Conservation (phyloP, 2,888 invertebrate species). For the Alsophila aescularia region DNA sequence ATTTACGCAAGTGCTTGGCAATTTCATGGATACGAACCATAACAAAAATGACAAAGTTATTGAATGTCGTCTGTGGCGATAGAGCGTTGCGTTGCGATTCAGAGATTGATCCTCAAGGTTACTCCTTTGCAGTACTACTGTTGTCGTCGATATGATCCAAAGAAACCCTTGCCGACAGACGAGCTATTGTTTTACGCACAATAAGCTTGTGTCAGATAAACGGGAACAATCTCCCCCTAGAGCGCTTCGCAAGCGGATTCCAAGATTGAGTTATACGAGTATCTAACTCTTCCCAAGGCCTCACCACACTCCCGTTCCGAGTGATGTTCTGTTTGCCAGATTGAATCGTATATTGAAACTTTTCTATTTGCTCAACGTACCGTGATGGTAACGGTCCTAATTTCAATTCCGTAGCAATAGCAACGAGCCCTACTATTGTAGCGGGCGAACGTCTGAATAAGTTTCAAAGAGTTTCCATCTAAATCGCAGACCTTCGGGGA, state of each 20-base stretch:
- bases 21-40: slow-evolving; percentile 56
- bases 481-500: slow-evolving; percentile 60
- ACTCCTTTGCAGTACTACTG: slow-evolving; percentile 44
- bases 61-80: slow-evolving; percentile 53
- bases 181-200: slow-evolving; percentile 60
- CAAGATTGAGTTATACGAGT: slow-evolving; percentile 44
- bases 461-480: slow-evolving; percentile 63
- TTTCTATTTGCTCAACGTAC: slow-evolving; percentile 65
- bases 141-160: slow-evolving; percentile 41
- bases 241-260: slow-evolving; percentile 40
- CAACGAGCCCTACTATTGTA: slow-evolving; percentile 67
- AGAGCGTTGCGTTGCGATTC: slow-evolving; percentile 52
- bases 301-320: slow-evolving; percentile 42
- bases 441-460: slow-evolving; percentile 61
- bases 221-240: slow-evolving; percentile 50
- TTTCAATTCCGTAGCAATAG: slow-evolving; percentile 72
- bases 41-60: slow-evolving; percentile 63
- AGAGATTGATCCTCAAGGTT: slow-evolving; percentile 60
- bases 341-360: slow-evolving; percentile 61
- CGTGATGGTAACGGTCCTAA: slow-evolving; percentile 63
- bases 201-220: slow-evolving; percentile 53
- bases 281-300: slow-evolving; percentile 54
- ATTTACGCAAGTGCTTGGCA: slow-evolving; percentile 57
- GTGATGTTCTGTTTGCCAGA: slow-evolving; percentile 51
- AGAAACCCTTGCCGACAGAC: slow-evolving; percentile 49